Base-by-base conservation (phyloP, 2,113 vertebrate genomes). In the Malaclemys terrapin region DNA sequence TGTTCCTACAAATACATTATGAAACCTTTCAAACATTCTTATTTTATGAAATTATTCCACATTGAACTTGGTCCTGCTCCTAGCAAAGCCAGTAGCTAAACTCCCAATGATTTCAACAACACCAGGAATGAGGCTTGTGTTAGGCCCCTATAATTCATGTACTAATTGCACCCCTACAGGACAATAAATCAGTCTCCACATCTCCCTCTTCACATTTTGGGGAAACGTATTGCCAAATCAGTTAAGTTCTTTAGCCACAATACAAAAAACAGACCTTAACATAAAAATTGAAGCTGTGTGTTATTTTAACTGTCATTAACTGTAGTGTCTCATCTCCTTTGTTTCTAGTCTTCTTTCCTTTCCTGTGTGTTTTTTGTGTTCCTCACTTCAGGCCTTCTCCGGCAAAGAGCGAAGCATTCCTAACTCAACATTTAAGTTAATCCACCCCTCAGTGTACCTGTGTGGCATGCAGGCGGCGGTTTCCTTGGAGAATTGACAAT, bases 181-280 rank as follows among this genome's bases (percentile, higher is more conserved):
- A 5, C 1, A 38, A 38, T 8, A 53, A 14, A 19, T 25, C 24
- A 5, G 14, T 5, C 3, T 1, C 49, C 16, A 38, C 16, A 0
- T 25, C 59, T 49, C 78, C 47, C 22, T 75, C 24, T n/a, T n/a
- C 35, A 85, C 84, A 81, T 69, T 52, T 35, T 1, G 3, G 0
- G 17, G 47, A 45, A 8, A 8, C 4, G 27, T 11, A 10, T 14
- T 29, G 27, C 38, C 27, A 27, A 5, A 52, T n/a, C 25, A 62
- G 53, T 38, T 25, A 81, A 25, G 20, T n/a, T 27, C 19, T 14
- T 2, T 69, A 27, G 25, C 20, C 10, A 9, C 1, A 1, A 9
- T 12, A n/a, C 29, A 17, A 17, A 59, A 52, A 27, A 2, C 1
- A 45, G 10, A 12, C 1, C 0, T 20, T 45, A 54, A 4, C 45